Percentiles rank a stretch among this genome's conserved stretches.
These are phyloP conservation scores for Antennarius maculatus DNA, from an alignment of 2,797 vertebrate species.

Conservation along the genomic window DNA sequence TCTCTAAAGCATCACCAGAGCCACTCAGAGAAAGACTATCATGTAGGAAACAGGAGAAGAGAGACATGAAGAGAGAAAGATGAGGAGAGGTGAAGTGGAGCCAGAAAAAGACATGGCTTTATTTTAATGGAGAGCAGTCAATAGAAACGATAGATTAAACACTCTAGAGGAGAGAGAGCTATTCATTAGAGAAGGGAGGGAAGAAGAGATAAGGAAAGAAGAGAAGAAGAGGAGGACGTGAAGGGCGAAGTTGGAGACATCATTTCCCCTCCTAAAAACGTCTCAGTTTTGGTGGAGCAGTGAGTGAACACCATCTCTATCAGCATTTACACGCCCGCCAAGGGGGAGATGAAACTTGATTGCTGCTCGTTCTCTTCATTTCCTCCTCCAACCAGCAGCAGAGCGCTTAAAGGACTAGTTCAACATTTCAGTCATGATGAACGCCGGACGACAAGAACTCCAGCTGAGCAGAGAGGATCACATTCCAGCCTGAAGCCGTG, in stretches of 20 bases:
- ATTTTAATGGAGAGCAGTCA: conserved; percentile 5
- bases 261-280: conserved; percentile 54
- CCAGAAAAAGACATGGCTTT: conserved; percentile 2
- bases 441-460: too few relatives aligned
- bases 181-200: conserved; percentile 22
- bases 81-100: conserved; percentile 3
- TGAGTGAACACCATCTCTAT: conserved; percentile 33
- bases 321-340: conserved; percentile 38
- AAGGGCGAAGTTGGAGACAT: conserved; percentile 47
- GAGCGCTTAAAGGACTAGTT: too few relatives aligned
- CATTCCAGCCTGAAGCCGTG: conserved; percentile 55
- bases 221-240: conserved; percentile 28
- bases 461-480: neutral
- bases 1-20: conserved; percentile 21
- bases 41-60: conserved; percentile 6
- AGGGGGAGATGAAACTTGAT: conserved; percentile 48
- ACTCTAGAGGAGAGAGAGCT: conserved; percentile 8
- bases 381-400: neutral
- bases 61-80: conserved; percentile 8
- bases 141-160: conserved; percentile 16
- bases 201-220: conserved; percentile 13
- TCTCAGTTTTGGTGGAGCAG: conserved; percentile 53
- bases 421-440: too few relatives aligned
- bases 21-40: conserved; percentile 3
- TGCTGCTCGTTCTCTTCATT: conserved; percentile 18